Conservation (phyloP, 2,797 vertebrate genomes). For the Enteromius viviparus region DNA sequence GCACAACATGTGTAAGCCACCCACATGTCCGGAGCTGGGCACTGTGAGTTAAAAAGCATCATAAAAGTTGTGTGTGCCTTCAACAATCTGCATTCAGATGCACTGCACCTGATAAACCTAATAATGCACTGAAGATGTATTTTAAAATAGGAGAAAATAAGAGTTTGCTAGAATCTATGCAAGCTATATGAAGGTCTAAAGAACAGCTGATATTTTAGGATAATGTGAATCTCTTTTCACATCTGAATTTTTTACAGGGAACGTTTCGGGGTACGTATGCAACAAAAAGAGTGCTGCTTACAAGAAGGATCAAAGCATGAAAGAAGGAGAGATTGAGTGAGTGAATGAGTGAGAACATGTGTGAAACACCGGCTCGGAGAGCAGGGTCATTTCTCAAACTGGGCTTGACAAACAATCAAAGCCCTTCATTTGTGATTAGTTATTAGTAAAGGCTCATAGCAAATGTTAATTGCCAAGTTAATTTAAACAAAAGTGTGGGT, state of each 20-base stretch:
- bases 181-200: neutral
- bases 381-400: slow-evolving; percentile 57
- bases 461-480: slow-evolving; percentile 60
- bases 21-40: slow-evolving; percentile 50
- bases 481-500: slow-evolving; percentile 67
- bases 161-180: neutral
- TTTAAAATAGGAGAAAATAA: neutral
- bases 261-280: neutral
- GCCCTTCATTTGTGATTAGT: slow-evolving; percentile 61
- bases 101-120: slow-evolving; percentile 11
- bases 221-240: too few relatives aligned
- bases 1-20: slow-evolving; percentile 58
- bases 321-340: slow-evolving; percentile 37
- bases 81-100: neutral
- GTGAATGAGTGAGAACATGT: slow-evolving; percentile 60
- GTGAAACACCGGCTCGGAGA: slow-evolving; percentile 58
- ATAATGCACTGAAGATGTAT: neutral
- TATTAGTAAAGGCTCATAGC: slow-evolving; percentile 59
- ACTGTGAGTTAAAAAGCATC: slow-evolving; percentile 52
- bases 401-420: slow-evolving; percentile 63
- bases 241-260: neutral
- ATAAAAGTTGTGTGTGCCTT: slow-evolving; percentile 30
- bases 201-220: neutral
- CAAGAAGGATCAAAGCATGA: slow-evolving; percentile 36
- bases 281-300: slow-evolving; percentile 21